These are phyloP conservation scores for Haliclona indistincta DNA, from an alignment of 37 sponge, comb jelly and placozoan genomes.

Conservation along the genomic window DNA sequence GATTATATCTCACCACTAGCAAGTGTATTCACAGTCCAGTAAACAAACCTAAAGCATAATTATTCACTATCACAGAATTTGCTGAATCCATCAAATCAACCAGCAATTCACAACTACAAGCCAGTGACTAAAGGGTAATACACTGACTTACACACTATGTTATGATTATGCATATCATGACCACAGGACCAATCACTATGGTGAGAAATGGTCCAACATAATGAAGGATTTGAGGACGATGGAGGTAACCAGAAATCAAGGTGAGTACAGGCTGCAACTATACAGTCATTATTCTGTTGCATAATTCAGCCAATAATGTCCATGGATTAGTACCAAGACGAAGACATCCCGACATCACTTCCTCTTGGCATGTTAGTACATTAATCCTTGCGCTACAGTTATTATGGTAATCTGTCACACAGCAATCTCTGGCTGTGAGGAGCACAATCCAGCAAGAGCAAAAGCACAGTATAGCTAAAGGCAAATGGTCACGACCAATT, in stretches of 20 bases:
- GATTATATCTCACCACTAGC: too few species aligned
- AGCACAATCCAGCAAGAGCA: background rate
- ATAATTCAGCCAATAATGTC: background rate
- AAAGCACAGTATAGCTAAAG: background rate
- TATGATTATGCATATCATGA: too few species aligned
- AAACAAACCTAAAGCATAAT: too few species aligned
- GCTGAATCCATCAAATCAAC: background rate
- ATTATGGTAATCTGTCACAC: background rate
- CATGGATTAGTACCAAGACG: slow-evolving; percentile 24
- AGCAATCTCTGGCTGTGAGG: background rate
- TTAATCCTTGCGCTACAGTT: background rate
- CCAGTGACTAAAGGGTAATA: background rate
- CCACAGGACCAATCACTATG: too few species aligned
- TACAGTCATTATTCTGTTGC: background rate
- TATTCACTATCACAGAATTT: background rate
- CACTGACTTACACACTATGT: background rate
- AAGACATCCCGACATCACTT: slow-evolving; percentile 44
- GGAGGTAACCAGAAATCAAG: too few species aligned
- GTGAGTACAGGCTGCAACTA: background rate
- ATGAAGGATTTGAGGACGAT: too few species aligned
- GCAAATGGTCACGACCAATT: background rate
- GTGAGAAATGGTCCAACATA: too few species aligned
- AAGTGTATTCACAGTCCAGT: too few species aligned
- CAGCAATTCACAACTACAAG: background rate
- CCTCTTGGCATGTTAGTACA: slow-evolving; percentile 49